A percentile compares a stretch with the other conserved stretches of the same genome.
Conservation (phyloP, 2,113 vertebrate species). For the Pseudorasbora parva region DNA sequence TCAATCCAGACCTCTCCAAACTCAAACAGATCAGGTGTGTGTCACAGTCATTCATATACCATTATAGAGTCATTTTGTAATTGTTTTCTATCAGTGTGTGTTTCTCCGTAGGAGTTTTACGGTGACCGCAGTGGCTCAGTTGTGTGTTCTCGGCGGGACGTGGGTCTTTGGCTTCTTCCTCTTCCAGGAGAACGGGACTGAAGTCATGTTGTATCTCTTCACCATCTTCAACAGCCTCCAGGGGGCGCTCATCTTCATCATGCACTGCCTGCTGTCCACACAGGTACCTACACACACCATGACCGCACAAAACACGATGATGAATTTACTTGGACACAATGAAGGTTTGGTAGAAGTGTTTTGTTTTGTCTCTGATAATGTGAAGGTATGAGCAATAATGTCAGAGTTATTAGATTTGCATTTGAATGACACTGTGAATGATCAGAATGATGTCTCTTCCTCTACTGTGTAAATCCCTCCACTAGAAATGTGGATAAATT, state of each 20-base stretch:
- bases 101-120: conserved; percentile 73
- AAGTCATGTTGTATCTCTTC: conserved; percentile 76
- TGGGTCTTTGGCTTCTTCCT: conserved; percentile 87
- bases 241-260: conserved; percentile 82
- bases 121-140: conserved; percentile 84
- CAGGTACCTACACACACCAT: conserved; percentile 69
- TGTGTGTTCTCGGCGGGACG: conserved; percentile 83
- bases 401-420: too few species aligned
- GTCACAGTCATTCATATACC: too few species aligned
- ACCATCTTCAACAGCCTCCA: conserved; percentile 85
- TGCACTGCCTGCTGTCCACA: conserved; percentile 86
- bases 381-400: too few species aligned
- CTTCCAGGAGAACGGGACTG: conserved; percentile 60
- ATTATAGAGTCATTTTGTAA: too few species aligned
- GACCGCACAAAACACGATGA: not conserved
- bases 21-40: conserved; percentile 76
- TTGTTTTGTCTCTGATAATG: too few species aligned
- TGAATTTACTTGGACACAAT: not conserved
- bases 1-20: conserved; percentile 82
- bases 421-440: too few species aligned
- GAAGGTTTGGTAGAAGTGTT: not conserved
- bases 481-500: too few species aligned
- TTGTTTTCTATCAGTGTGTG: too few species aligned
- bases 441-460: too few species aligned
- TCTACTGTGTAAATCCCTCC: too few species aligned